Conservation (phyloP, 2,797 vertebrate species). For the Bradypus variegatus region DNA sequence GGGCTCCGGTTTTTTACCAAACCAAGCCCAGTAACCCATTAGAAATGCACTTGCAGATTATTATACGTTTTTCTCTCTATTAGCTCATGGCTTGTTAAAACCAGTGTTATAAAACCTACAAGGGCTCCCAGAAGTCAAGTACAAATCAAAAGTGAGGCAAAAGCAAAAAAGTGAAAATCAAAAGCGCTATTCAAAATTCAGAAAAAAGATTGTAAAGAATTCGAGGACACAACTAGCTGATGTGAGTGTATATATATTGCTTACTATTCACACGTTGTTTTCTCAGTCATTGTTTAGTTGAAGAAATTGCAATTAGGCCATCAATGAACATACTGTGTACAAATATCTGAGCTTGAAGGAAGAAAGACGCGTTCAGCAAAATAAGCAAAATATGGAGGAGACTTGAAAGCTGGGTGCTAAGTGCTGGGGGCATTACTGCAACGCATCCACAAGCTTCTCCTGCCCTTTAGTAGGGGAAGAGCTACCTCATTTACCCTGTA, state of each 20-base stretch:
- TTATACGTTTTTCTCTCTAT: not conserved
- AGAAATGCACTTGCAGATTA: not conserved
- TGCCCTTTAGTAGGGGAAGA: not conserved
- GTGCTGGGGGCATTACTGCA: too few species aligned
- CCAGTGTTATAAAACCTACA: conserved; percentile 21
- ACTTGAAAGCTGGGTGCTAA: not conserved
- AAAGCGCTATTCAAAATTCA: conserved; percentile 28
- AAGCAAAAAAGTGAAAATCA: conserved; percentile 37
- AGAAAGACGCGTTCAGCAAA: conserved; percentile 46
- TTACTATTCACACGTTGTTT: conserved; percentile 35
- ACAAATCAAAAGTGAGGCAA: conserved; percentile 60
- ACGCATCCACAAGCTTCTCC: rapidly evolving
- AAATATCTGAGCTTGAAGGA: conserved; percentile 17
- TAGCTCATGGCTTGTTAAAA: not conserved
- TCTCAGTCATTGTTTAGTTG: conserved; percentile 45
- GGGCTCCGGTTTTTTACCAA: rapidly evolving
- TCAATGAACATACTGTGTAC: conserved; percentile 56
- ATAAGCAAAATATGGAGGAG: conserved; percentile 58
- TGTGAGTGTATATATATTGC: rapidly evolving
- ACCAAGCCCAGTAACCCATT: not conserved
- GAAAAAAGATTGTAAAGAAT: conserved; percentile 58
- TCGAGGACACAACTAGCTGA: conserved; percentile 65
- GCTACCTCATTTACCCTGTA: not conserved
- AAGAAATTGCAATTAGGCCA: conserved; percentile 58
- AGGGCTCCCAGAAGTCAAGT: conserved; percentile 42